Evolutionary conservation across 2,113 vertebrate species (phyloP), one percentile per base, ranked within the genome.

Genomic region (Melanostigma gelatinosum): DNA sequence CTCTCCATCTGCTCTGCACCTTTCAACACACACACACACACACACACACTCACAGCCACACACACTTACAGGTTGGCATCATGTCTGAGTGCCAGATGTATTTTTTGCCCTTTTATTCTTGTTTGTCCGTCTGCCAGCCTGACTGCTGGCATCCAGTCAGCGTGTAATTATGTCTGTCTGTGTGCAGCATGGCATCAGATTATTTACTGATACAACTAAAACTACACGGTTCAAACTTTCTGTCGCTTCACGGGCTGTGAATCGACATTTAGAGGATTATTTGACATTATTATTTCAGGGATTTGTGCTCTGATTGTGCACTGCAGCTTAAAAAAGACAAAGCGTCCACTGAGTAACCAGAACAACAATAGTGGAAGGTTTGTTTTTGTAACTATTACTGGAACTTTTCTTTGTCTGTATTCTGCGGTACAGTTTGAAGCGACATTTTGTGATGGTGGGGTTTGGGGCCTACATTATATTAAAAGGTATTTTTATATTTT

Each of bases 1-100:
- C 75, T 81, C 82, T 90, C 67, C 86, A 91, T 91, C 90, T 92
- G 91, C 87, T 80, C 32, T 29, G 54, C 88, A 91, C 85, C 82
- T 87, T 87, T 82, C 63, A 66, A 40, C 70, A 57, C 54, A 27
- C 54, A 57, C 52, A 63, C 40, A 54, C 71, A 57, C 60, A 36
- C 60, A 36, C 60, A 72, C 68, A n/a, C n/a, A n/a, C n/a, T n/a
- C n/a, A n/a, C 52, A 63, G 15, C 64, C 40, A 54, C 71, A 57
- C 60, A 36, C 60, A 36, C 60, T 24, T 32, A 18, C 40, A 61
- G 40, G 72, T 44, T 87, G 84, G 78, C 84, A 88, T 64, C 6
- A 68, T 10, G 48, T 80, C 77, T 60, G 52, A 65, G 72, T 81
- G 68, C 80, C 89, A 91, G 87, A 91, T 91, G 89, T 82, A 80